Base-by-base conservation (phyloP, 2,113 vertebrate genomes). In the Phainopepla nitens region DNA sequence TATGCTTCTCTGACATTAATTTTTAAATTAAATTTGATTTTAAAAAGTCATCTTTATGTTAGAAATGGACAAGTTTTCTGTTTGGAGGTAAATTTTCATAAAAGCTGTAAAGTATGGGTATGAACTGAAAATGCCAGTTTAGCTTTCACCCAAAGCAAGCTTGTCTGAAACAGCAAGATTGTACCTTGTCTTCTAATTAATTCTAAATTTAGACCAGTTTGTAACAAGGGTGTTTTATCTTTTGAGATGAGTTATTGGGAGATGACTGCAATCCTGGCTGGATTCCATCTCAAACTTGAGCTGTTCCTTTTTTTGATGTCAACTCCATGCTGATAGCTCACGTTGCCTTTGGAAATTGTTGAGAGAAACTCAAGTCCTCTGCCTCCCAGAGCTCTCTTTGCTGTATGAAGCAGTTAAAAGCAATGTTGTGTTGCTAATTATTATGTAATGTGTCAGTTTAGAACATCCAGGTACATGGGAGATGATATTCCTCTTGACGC, bases 251-350 rank as follows among this genome's bases (percentile, higher is more conserved):
- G 41, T 93, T 96, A 66, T 7, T 92, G 87, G 85, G 75, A 94
- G 71, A 86, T 95, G 90, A 83, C 93, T 96, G 92, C 79, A 93
- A 5, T 85, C 89, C 82, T 96, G 93, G 68, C 85, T 86, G 72
- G 71, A 71, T 93, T 95, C 92, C 79, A 80, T 86, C 60, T 93
- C 84, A 77, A 36, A 50, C 71, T 60, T 51, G 92, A 96, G 76
- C 78, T 93, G 82, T 93, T 96, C 71, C 88, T 96, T 96, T 96
- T 81, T 60, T 75, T 90, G 88, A 42, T 88, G 85, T 95, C 68
- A 96, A 15, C 35, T 15, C 35, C 62, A 47, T 90, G 85, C 90
- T 86, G 85, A 77, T 70, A 92, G 68, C 87, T 95, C 64, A 70
- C 0, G 1, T 73, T 70, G 42, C 62, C 76, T 95, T 90, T 96